Percentiles rank a stretch among this genome's conserved stretches.
phyloP scores from a whole-genome alignment of 2,113 vertebrate genomes.

The Platysteira castanea region DNA sequence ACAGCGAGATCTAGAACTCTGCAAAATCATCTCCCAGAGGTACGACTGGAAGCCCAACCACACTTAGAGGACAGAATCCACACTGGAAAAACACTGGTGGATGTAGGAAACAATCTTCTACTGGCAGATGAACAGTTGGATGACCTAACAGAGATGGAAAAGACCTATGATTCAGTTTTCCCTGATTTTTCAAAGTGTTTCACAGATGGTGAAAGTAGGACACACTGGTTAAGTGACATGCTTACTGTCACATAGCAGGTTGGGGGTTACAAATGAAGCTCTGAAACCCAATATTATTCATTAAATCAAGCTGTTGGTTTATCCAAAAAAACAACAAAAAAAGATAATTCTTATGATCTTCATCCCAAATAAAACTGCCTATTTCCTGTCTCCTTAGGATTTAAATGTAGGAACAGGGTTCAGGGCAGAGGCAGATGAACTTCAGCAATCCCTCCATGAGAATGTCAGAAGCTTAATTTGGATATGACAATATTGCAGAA shows the following conservation, averaged over 20 bases:
- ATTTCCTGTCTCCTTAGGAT: not conserved
- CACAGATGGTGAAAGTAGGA: conserved; percentile 51
- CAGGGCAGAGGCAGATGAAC: not conserved
- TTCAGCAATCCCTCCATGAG: not conserved
- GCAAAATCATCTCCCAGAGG: not conserved
- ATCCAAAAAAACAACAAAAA: not conserved
- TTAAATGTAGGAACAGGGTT: not conserved
- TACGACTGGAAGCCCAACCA: not conserved
- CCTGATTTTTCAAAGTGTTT: not conserved
- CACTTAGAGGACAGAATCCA: not conserved
- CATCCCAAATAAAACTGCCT: not conserved
- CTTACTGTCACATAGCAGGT: not conserved
- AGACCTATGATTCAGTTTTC: conserved; percentile 38
- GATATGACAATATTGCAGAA: not conserved
- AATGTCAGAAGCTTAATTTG: not conserved
- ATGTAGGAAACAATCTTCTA: conserved; percentile 43
- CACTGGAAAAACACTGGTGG: conserved; percentile 32
- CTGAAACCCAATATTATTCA: not conserved
- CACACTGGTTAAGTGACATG: not conserved
- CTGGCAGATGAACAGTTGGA: conserved; percentile 26
- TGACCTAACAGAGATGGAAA: conserved; percentile 37
- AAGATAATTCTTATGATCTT: not conserved
- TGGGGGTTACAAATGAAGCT: not conserved
- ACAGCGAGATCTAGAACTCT: not conserved
- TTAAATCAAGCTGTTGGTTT: not conserved